Evolutionary conservation across 2,797 vertebrate genomes (phyloP).

Genomic region (Notamacropus eugenii): DNA sequence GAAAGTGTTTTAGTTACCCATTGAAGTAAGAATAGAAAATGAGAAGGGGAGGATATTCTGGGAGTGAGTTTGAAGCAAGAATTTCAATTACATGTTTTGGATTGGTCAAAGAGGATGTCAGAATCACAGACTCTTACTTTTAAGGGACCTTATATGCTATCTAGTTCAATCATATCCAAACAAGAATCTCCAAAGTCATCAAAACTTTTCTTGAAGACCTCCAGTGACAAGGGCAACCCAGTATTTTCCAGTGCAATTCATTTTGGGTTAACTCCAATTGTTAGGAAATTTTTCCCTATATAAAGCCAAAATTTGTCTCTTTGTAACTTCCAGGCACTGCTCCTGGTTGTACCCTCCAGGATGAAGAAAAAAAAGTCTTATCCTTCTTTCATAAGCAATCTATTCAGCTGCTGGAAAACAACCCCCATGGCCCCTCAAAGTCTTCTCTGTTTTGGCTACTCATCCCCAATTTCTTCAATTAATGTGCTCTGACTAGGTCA

Average conservation of each 20-base stretch:
- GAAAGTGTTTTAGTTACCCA: not conserved
- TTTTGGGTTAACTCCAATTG: not conserved
- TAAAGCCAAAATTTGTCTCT: not conserved
- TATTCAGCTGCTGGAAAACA: not conserved
- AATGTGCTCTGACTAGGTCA: not conserved
- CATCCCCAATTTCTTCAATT: not conserved
- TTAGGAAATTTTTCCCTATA: not conserved
- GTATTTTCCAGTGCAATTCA: not conserved
- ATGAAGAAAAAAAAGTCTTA: not conserved
- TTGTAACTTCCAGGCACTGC: not conserved
- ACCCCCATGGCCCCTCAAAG: not conserved
- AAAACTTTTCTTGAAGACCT: not conserved
- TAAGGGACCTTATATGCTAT: not conserved
- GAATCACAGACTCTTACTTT: not conserved
- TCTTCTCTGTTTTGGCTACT: not conserved
- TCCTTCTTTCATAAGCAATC: not conserved
- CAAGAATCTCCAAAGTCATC: not conserved
- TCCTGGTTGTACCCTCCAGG: not conserved
- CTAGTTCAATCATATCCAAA: not conserved
- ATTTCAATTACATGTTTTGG: not conserved
- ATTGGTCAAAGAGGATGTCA: not conserved
- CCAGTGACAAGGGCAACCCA: not conserved
- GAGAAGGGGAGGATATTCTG: not conserved
- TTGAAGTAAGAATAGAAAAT: not conserved
- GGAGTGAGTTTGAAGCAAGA: not conserved